A percentile compares a stretch with the other conserved stretches of the same genome.
These are phyloP conservation scores for Tachycineta bicolor DNA, from an alignment of 2,113 vertebrate genomes.

Conservation along the genomic window DNA sequence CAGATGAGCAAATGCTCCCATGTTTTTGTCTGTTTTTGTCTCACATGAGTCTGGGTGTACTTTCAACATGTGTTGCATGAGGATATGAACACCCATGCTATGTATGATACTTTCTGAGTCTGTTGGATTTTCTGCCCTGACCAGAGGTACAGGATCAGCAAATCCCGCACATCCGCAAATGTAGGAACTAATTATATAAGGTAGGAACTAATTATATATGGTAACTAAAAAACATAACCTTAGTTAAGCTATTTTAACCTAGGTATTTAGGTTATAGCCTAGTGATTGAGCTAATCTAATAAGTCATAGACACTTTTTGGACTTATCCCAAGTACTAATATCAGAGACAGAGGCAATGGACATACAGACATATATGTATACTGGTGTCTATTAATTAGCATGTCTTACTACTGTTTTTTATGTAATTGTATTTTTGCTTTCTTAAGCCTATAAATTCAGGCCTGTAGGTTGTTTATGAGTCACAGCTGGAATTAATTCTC, in stretches of 20 bases:
- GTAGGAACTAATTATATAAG: background rate
- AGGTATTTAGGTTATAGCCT: background rate
- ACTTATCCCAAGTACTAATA: accelerated
- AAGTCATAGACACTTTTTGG: background rate
- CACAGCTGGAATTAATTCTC: too few relatives aligned
- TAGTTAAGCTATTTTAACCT: background rate
- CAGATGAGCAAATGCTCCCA: background rate
- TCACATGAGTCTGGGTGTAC: background rate
- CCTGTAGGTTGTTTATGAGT: background rate
- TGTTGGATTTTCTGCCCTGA: background rate
- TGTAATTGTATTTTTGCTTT: background rate
- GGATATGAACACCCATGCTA: background rate
- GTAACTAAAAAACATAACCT: background rate
- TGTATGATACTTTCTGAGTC: background rate
- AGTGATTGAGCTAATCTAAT: background rate
- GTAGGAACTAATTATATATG: background rate
- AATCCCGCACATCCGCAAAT: background rate
- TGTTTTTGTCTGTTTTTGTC: background rate
- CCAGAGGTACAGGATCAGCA: background rate
- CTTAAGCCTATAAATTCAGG: background rate
- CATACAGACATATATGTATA: background rate
- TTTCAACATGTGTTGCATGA: background rate
- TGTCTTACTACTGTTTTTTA: background rate
- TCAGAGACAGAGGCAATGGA: background rate
- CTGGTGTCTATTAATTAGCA: background rate